Conservation (phyloP, 2,888 invertebrate species). For the Apomyelois bistriatella region DNA sequence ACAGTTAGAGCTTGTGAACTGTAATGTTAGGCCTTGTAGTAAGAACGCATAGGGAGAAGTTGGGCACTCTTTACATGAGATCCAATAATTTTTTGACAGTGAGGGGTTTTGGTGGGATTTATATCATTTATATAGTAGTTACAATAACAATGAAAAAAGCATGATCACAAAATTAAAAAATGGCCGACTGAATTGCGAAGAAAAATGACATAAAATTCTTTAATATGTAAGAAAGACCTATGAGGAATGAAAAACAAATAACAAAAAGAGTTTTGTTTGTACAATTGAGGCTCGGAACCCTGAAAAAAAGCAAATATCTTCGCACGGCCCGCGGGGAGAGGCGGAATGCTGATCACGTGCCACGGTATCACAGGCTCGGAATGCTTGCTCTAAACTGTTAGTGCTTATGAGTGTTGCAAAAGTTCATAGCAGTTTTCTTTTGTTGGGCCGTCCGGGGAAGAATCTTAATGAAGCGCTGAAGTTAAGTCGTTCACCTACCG, state of each 20-base stretch:
- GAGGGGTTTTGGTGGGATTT: no score
- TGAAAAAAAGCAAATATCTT: background rate
- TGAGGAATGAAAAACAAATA: no score
- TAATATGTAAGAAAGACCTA: background rate
- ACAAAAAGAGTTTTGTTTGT: background rate
- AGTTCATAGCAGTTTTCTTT: constrained; percentile 38
- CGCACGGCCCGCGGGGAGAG: constrained; percentile 44
- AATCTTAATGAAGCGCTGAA: constrained; percentile 25
- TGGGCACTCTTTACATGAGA: no score
- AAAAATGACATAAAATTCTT: background rate
- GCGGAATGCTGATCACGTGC: constrained; percentile 59
- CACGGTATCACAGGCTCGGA: constrained; percentile 34
- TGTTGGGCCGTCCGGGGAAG: constrained; percentile 28
- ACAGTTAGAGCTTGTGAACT: no score
- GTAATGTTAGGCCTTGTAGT: no score
- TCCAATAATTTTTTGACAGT: no score
- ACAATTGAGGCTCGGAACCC: background rate
- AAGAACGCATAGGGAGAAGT: no score
- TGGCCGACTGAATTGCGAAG: no score
- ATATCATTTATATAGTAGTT: no score
- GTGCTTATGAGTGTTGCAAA: constrained; percentile 40
- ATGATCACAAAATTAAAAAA: no score
- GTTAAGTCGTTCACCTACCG: background rate
- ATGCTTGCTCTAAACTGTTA: constrained; percentile 42
- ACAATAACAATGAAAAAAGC: no score